phyloP scores from a whole-genome alignment of 2,888 invertebrate genomes.

The Eustalomyia histrio region DNA sequence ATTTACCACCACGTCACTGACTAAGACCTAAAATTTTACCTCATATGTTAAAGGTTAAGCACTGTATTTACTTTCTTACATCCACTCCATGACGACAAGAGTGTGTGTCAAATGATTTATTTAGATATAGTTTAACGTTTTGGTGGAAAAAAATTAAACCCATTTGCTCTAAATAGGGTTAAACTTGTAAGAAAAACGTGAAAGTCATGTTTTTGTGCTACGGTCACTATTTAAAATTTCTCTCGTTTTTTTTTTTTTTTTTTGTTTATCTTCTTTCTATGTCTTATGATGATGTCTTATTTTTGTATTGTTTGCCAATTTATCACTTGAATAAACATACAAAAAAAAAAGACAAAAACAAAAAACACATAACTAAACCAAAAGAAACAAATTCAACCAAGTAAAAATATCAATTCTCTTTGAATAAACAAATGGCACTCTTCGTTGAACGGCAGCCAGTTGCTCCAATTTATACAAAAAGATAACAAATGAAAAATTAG shows the following conservation, averaged over 20 bases:
- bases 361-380: slow-evolving; percentile 8
- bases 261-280: slow-evolving; percentile 5
- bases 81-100: no score
- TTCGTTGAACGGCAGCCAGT: slow-evolving; percentile 33
- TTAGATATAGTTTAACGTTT: no score
- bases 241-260: no score
- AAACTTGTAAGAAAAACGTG: slow-evolving; percentile 21
- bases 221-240: slow-evolving; percentile 31
- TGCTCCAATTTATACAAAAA: slow-evolving; percentile 42
- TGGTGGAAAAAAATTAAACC: no score
- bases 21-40: no score
- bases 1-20: no score
- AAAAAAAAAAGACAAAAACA: slow-evolving; percentile 1
- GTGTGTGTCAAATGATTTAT: no score
- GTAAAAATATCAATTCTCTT: slow-evolving; percentile 51
- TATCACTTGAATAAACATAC: slow-evolving; percentile 62
- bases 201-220: slow-evolving; percentile 23
- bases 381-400: slow-evolving; percentile 46
- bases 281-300: not conserved
- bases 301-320: slow-evolving; percentile 51
- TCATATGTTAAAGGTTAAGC: no score
- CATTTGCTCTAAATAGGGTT: not conserved
- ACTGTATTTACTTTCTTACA: no score
- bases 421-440: slow-evolving; percentile 50
- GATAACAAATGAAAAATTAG: slow-evolving; percentile 54